Base-by-base conservation (phyloP, 2,113 vertebrate species). In the Lycaon pictus region DNA sequence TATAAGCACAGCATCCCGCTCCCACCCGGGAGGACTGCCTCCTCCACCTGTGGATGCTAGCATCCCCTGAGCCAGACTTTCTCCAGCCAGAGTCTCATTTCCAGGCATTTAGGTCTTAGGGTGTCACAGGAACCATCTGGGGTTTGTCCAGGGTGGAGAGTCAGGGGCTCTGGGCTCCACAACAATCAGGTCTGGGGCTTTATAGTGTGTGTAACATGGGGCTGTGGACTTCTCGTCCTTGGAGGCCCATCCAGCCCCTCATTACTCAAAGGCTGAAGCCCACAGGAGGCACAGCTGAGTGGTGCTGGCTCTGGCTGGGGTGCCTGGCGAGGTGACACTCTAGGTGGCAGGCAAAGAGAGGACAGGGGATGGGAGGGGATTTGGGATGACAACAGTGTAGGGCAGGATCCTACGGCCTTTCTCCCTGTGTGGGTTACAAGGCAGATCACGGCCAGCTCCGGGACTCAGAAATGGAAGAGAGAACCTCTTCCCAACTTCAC, bases 21-120 rank as follows among this genome's bases (percentile, higher is more conserved):
- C 23, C 4, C 60, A 11, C 60, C 11, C 23, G 0, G 60, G 10
- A 62, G 60, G 8, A 10, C 7, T 4, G 23, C 60, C 35, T 83
- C 60, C 15, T 48, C 81, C 20, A 7, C 35, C 10, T 0, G 0
- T 35, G 2, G 10, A 19, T 0, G 35, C 35, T 72, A 11, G 20
- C 35, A 27, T 23, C 16, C 58, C 58, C 58, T 10, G 5, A 2
- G 23, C 0, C 17, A 83, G 58, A 37, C 58, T 43, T 5, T 29
- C 15, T 5, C 15, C 81, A 27, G 35, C 62, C 35, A 37, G 20
- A 37, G 58, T 25, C 35, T 29, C 35, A 63, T 29, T 48, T 48
- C 37, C 58, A 63, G 81, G 58, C 5, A 5, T 17, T 37, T 0
- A 48, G 62, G 37, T 16, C 43, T 84, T 48, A 37, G 2, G 16